Evolutionary conservation across 2,888 invertebrate genomes (phyloP), one percentile per base, ranked within the genome.

Genomic region (Stenoptilia bipunctidactyla): DNA sequence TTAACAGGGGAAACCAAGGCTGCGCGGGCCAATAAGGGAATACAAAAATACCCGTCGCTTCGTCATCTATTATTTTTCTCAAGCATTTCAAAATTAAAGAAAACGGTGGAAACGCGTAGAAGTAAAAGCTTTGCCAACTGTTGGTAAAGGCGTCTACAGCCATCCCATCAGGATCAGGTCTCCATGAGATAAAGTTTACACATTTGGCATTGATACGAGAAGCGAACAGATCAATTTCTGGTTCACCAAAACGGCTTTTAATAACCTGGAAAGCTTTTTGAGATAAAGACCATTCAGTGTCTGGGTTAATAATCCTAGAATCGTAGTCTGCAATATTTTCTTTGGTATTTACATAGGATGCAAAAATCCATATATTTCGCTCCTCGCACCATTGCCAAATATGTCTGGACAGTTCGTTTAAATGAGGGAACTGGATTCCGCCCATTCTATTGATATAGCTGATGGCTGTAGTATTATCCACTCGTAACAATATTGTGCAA

Each of bases 331-430:
- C 38, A n/a, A n/a, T n/a, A n/a, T n/a, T n/a, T 27, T 38, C 38
- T 38, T n/a, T 13, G 13, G 25, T 38, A 15, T 38, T 27, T 27
- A 4, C n/a, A n/a, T 34, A 34, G 9, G 34, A 34, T 14, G 34
- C 34, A 6, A 13, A 13, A 2, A 34, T 4, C 34, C 14, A 34
- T 2, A 34, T 13, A 13, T 34, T 14, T 34, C 34, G 13, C 14
- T 6, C 9, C 13, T 34, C 51, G 51, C 53, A 51, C 46, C 49
- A 45, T 50, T 27, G 35, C 25, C 13, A 15, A 25, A 39, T 39
- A 34, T 27, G 34, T 35, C n/a, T 15, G 8, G 33, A 4, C 13
- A 13, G 13, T 3, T 6, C 14, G 13, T 34, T 34, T 12, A 34
- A 13, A 13, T 34, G 34, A 5, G 34, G 34, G 13, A 34, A 13